A percentile compares a stretch with the other conserved stretches of the same genome.
Conservation (phyloP, 2,113 vertebrate species). For the Orycteropus afer region DNA sequence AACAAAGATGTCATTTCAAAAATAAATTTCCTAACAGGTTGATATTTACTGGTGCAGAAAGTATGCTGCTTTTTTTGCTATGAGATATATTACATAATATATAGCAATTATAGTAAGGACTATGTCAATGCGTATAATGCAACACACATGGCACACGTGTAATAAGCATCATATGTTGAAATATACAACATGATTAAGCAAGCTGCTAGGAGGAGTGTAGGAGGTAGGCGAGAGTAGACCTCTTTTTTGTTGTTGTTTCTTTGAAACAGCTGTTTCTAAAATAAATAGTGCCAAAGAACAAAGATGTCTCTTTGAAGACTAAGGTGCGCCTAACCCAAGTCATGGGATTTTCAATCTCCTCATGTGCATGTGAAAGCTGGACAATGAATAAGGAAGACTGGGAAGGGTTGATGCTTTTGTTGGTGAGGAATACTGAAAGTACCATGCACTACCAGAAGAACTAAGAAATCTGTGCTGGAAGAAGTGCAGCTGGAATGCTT, state of each 20-base stretch:
- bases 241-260: neutral
- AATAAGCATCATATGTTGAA: neutral
- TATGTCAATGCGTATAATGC: neutral
- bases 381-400: too few species aligned
- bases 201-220: neutral
- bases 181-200: neutral
- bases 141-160: neutral
- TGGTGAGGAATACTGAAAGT: too few species aligned
- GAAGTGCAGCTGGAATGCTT: too few species aligned
- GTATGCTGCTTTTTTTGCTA: neutral
- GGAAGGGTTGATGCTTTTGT: too few species aligned
- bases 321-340: too few species aligned
- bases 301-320: too few species aligned
- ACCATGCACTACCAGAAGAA: too few species aligned
- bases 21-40: neutral
- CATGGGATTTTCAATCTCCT: too few species aligned
- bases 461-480: too few species aligned
- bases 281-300: neutral
- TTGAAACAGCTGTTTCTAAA: neutral
- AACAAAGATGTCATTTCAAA: constrained; percentile 7
- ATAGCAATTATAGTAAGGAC: neutral
- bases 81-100: neutral
- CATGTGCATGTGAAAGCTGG: too few species aligned
- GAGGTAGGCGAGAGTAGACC: neutral
- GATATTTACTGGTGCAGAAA: neutral